phyloP scores from a whole-genome alignment of 2,113 vertebrate genomes.

The Pipra filicauda region DNA sequence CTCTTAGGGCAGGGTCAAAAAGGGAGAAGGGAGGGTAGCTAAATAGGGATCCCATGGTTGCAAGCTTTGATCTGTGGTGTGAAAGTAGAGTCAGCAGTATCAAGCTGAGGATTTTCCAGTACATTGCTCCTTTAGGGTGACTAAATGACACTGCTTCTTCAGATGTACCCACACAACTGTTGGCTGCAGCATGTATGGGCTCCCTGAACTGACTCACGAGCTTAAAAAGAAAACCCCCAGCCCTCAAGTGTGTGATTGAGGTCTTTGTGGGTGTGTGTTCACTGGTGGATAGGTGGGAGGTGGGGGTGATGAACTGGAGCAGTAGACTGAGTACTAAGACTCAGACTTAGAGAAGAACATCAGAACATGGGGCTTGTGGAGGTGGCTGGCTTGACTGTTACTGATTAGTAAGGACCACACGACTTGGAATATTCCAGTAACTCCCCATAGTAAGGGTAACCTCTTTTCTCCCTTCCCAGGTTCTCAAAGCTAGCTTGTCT shows the following conservation, averaged over 20 bases:
- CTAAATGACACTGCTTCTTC: not conserved
- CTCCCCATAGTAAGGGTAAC: not conserved
- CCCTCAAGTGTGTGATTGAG: not conserved
- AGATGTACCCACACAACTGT: not conserved
- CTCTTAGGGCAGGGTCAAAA: not conserved
- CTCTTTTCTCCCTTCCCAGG: not conserved
- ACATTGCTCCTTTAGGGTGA: not conserved
- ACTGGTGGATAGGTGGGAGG: fast-evolving
- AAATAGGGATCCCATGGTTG: not conserved
- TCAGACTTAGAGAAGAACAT: no score
- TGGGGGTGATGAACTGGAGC: not conserved
- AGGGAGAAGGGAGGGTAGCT: not conserved
- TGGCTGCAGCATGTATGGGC: not conserved
- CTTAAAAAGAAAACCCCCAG: not conserved
- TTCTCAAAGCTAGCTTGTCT: not conserved
- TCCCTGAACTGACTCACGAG: not conserved
- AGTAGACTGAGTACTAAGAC: not conserved
- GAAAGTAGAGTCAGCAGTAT: not conserved
- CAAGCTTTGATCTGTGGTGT: not conserved
- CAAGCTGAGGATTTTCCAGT: not conserved
- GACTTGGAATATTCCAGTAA: not conserved
- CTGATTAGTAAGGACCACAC: not conserved
- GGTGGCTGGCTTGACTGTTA: not conserved
- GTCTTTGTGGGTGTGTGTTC: not conserved
- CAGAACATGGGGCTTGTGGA: not conserved